Evolutionary conservation across 2,113 vertebrate genomes (phyloP).

Genomic region (Regulus satrapa): DNA sequence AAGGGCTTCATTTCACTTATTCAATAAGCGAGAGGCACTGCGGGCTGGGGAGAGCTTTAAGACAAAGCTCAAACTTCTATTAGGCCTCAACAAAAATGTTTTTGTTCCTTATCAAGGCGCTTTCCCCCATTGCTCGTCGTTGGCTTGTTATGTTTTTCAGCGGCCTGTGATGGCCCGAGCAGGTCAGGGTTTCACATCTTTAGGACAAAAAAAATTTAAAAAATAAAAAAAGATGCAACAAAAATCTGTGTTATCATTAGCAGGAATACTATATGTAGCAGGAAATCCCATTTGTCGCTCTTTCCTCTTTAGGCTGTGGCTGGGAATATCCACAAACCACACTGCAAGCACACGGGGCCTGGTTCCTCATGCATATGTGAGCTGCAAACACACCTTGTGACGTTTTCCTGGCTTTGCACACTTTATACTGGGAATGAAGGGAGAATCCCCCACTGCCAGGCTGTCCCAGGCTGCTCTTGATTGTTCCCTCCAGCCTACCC

Average conservation of each 20-base stretch:
- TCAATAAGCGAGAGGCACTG: slow-evolving; percentile 67
- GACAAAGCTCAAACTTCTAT: slow-evolving; percentile 57
- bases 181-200: neutral
- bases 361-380: neutral
- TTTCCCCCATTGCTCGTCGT: neutral
- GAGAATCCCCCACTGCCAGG: neutral
- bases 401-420: fast-evolving
- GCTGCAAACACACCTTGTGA: neutral
- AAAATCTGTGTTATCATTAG: neutral
- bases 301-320: fast-evolving
- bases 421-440: neutral
- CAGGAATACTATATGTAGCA: neutral
- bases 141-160: neutral
- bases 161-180: neutral
- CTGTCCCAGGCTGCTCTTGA: neutral
- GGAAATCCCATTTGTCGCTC: neutral
- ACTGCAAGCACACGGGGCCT: fast-evolving
- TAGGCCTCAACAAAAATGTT: slow-evolving; percentile 46
- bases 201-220: neutral
- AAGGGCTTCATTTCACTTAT: slow-evolving; percentile 70
- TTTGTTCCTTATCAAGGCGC: slow-evolving; percentile 38
- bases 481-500: neutral
- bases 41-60: slow-evolving; percentile 51
- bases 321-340: neutral
- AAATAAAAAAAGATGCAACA: neutral